phyloP scores from a whole-genome alignment of 1,140 invertebrate species.

The Danaus plexippus region DNA sequence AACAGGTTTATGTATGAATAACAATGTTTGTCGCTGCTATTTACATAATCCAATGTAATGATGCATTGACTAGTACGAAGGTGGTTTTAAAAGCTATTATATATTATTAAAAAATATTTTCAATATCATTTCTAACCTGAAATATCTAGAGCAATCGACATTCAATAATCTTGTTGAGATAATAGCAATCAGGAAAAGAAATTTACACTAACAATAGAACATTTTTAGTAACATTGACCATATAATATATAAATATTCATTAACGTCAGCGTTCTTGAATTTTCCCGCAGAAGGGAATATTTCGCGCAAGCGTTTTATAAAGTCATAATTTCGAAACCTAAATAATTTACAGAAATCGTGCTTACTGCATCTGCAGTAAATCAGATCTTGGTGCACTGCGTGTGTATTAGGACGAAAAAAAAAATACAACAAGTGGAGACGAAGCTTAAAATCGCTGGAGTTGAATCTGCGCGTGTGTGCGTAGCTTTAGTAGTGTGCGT shows the following conservation, averaged over 20 bases:
- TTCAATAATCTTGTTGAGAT: no score
- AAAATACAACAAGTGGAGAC: slow-evolving; percentile 40
- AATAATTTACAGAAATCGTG: slow-evolving; percentile 10
- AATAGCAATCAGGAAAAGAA: no score
- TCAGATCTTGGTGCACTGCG: slow-evolving; percentile 29
- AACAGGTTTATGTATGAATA: slow-evolving; percentile 29
- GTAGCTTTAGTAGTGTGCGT: slow-evolving; percentile 52
- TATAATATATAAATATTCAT: no score
- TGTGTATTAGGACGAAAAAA: slow-evolving; percentile 29
- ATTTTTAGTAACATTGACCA: no score
- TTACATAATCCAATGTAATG: slow-evolving; percentile 33
- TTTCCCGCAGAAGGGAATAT: no score
- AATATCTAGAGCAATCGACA: no score
- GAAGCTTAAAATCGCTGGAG: slow-evolving; percentile 48
- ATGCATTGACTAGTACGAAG: slow-evolving; percentile 17
- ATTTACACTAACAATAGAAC: no score
- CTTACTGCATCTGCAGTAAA: slow-evolving; percentile 23
- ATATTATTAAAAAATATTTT: neutral
- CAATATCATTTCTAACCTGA: no score
- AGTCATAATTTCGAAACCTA: slow-evolving; percentile 4
- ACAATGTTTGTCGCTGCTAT: slow-evolving; percentile 32
- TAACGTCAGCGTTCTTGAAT: no score
- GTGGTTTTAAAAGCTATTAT: slow-evolving; percentile 8
- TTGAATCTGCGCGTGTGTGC: slow-evolving; percentile 34
- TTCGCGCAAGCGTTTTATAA: no score